Evolutionary conservation across 1,140 invertebrate genomes (phyloP).

Genomic region (Meloidogyne chitwoodi): DNA sequence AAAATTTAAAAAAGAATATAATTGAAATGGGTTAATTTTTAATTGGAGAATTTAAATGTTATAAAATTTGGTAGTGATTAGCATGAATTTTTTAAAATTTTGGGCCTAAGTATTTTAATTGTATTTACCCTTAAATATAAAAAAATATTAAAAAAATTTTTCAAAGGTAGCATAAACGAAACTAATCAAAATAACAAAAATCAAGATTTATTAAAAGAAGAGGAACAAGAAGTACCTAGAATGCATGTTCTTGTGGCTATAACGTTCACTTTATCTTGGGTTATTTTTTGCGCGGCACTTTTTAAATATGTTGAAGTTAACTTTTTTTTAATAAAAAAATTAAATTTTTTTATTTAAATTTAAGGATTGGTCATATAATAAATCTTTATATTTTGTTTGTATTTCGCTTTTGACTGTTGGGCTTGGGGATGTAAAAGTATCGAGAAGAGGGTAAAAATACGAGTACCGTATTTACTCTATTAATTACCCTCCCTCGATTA

Average conservation of each 20-base stretch:
- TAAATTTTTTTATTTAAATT: slow-evolving; percentile 23
- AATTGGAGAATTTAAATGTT: too few species aligned
- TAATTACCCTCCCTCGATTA: too few species aligned
- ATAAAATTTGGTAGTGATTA: too few species aligned
- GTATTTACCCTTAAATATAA: too few species aligned
- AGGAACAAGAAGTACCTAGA: slow-evolving; percentile 12
- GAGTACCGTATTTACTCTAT: too few species aligned
- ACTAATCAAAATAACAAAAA: not conserved
- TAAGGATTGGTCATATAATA: slow-evolving; percentile 54
- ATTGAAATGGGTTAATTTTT: not conserved
- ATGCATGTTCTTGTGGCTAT: slow-evolving; percentile 47
- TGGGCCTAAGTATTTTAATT: too few species aligned
- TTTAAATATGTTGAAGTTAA: slow-evolving; percentile 51
- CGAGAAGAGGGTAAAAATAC: slow-evolving; percentile 49
- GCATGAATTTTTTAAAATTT: too few species aligned
- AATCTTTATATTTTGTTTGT: slow-evolving; percentile 55
- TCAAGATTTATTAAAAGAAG: not conserved
- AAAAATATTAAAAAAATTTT: not conserved
- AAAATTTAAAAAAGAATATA: not conserved
- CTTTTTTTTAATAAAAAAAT: not conserved
- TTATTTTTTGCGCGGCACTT: slow-evolving; percentile 55
- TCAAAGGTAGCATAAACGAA: not conserved
- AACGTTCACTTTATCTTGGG: slow-evolving; percentile 50
- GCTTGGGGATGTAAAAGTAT: slow-evolving; percentile 51
- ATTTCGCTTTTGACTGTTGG: slow-evolving; percentile 51